These are phyloP conservation scores for Drosophila rubida DNA, from an alignment of 2,888 invertebrate genomes.

Conservation along the genomic window DNA sequence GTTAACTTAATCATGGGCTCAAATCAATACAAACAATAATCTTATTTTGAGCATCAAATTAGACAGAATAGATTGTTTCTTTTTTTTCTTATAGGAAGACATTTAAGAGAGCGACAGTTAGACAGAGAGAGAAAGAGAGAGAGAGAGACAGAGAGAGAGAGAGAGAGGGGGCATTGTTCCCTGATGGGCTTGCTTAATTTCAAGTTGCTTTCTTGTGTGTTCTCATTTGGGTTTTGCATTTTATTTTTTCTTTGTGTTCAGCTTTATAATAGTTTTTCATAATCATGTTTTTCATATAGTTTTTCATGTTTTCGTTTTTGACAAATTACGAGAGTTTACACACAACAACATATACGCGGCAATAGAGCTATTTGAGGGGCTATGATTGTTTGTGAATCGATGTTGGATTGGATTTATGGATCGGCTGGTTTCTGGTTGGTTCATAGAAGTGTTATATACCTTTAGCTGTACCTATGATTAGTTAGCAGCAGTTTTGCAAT, in stretches of 20 bases:
- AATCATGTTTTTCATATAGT: background rate
- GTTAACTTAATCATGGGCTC: constrained; percentile 12
- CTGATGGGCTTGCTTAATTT: constrained; percentile 71
- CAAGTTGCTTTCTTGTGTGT: constrained; percentile 62
- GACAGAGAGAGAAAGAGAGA: constrained; percentile 9
- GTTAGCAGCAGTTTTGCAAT: constrained; percentile 39
- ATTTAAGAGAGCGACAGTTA: constrained; percentile 23
- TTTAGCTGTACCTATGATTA: background rate
- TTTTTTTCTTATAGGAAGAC: constrained; percentile 9
- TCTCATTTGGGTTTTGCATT: constrained; percentile 21
- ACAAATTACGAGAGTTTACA: constrained; percentile 57
- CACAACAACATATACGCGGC: constrained; percentile 85
- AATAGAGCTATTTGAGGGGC: constrained; percentile 82
- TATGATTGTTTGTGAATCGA: constrained; percentile 59
- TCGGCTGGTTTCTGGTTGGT: constrained; percentile 12
- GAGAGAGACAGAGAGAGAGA: constrained; percentile 1
- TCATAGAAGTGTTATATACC: constrained; percentile 4
- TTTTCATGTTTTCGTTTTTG: constrained; percentile 26
- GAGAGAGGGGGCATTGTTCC: constrained; percentile 26
- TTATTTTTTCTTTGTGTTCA: constrained; percentile 4
- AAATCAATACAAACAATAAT: constrained; percentile 19
- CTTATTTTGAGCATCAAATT: constrained; percentile 4
- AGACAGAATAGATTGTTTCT: background rate
- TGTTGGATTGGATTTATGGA: constrained; percentile 38
- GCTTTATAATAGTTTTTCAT: background rate